Evolutionary conservation across 2,113 vertebrate species (phyloP).

Genomic region (Catharus fuscescens): DNA sequence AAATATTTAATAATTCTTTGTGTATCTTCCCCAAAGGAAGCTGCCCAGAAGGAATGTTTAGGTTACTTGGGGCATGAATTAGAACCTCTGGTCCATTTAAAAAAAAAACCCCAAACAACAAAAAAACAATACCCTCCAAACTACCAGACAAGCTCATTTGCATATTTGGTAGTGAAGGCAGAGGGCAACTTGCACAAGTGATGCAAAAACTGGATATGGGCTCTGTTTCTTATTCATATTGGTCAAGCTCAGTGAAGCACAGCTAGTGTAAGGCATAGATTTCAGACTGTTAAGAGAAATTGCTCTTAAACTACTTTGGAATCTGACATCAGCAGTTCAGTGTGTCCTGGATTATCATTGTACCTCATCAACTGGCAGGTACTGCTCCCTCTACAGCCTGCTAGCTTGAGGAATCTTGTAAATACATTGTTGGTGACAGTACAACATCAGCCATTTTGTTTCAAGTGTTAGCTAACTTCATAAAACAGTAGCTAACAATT

Average conservation of each 20-base stretch:
- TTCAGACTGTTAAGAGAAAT: neutral
- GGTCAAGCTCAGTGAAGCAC: neutral
- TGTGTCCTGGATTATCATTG: neutral
- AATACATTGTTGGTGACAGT: neutral
- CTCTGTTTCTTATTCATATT: accelerated
- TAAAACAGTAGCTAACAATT: neutral
- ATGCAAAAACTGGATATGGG: neutral
- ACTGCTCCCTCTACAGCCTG: neutral
- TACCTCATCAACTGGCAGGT: neutral
- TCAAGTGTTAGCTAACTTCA: neutral
- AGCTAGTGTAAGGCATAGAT: neutral
- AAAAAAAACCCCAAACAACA: neutral
- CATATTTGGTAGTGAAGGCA: neutral
- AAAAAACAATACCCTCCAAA: neutral
- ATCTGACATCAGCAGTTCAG: neutral
- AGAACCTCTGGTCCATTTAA: neutral
- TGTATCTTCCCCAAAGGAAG: neutral
- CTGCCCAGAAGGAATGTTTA: neutral
- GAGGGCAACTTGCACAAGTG: neutral
- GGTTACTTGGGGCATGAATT: neutral
- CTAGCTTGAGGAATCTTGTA: neutral
- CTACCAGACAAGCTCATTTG: neutral
- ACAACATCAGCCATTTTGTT: neutral
- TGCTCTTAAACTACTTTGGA: neutral
- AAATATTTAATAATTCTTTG: neutral